Base-by-base conservation (phyloP, 1,140 invertebrate species). In the Phocides pigmalion region DNA sequence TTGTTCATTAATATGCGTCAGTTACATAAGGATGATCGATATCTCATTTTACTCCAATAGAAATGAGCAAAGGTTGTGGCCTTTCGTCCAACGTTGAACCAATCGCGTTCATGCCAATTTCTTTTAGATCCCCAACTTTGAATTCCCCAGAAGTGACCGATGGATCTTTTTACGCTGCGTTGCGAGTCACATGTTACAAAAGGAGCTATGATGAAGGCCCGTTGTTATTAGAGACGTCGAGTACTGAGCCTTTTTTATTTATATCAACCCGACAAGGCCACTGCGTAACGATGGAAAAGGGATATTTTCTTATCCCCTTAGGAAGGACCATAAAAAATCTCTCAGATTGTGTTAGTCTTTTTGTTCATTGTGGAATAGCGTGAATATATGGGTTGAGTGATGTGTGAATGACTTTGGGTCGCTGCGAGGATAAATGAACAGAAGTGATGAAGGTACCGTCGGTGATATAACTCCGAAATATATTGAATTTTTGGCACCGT, bases 211-310 rank as follows among this genome's bases (percentile, higher is more conserved):
- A 82, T 74, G 74, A 69, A 80, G 78, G 78, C 74, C 68, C 70
- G 67, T 61, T 72, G 72, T 78, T 83, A 82, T 83, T 81, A 79
- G 76, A 82, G 75, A 77, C 68, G 73, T 70, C 63, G 63, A 73
- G 72, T 59, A 50, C 53, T 76, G 62, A 73, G 70, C 62, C 68
- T 73, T 79, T 54, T 86, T 82, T 79, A 81, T 85, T 81, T 82
- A 82, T 78, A 64, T 63, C 65, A 46, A 42, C 63, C 64, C 64
- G 65, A 61, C 64, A 74, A 78, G 70, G 68, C 70, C 72, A 62
- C 62, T 62, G 44, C 14, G 64, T 62, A 56, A 70, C 62, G 54
- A 68, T 72, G 66, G 65, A 68, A 74, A 70, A 65, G 58, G 71
- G 66, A 67, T 71, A 71, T 62, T 50, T 56, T 42, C 53, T 42